Evolutionary conservation across 2,113 vertebrate species (phyloP).

Genomic region (Paralichthys olivaceus): DNA sequence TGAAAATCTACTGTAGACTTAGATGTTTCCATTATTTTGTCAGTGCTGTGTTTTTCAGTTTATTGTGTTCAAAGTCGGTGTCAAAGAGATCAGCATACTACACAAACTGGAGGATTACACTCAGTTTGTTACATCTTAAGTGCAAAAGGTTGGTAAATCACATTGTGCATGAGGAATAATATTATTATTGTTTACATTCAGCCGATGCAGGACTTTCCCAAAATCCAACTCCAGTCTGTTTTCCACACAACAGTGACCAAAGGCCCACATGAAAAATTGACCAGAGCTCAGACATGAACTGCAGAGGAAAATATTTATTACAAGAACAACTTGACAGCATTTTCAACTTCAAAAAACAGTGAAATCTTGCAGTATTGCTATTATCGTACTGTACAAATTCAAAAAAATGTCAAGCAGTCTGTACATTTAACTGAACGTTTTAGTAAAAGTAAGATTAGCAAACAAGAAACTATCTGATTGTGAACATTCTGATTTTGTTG

Average conservation of each 20-base stretch:
- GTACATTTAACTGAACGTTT: conserved; percentile 63
- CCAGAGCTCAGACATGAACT: conserved; percentile 2
- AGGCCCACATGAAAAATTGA: neutral
- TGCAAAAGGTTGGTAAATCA: conserved; percentile 1
- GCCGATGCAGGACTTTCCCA: neutral
- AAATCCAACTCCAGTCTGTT: neutral
- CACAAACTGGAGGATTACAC: too few relatives aligned
- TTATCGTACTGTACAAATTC: conserved; percentile 65
- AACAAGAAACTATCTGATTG: conserved; percentile 51
- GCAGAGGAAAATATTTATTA: conserved; percentile 81
- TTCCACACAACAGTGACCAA: neutral
- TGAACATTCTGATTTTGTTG: conserved; percentile 66
- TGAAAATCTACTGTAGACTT: neutral
- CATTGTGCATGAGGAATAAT: conserved; percentile 1
- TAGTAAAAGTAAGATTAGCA: conserved; percentile 57
- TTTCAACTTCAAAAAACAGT: conserved; percentile 69
- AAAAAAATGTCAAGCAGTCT: conserved; percentile 73
- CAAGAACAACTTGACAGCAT: conserved; percentile 75
- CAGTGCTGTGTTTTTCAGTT: neutral
- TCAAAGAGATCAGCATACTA: neutral
- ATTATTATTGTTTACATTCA: neutral
- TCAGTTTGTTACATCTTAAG: neutral
- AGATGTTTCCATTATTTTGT: neutral
- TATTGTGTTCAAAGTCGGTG: neutral
- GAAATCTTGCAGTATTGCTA: conserved; percentile 79